Evolutionary conservation across 2,888 invertebrate genomes (phyloP).

Genomic region (Ditylenchus weischeri): DNA sequence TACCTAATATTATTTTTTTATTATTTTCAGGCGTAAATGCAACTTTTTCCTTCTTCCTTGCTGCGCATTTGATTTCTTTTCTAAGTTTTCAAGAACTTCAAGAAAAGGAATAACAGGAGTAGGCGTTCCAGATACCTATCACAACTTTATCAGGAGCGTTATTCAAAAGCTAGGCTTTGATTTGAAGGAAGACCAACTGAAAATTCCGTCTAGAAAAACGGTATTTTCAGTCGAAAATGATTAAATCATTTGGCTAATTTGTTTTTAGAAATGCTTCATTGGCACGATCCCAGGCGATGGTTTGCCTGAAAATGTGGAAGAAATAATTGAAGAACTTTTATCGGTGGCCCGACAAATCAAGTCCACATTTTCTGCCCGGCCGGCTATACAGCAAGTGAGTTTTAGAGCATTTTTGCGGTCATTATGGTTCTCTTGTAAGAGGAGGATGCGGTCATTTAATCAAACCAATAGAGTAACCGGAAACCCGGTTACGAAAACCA

Average conservation of each 20-base stretch:
- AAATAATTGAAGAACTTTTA: slow-evolving; percentile 32
- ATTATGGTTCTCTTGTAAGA: no score
- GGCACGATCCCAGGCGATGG: slow-evolving; percentile 52
- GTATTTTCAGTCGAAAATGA: slow-evolving; percentile 63
- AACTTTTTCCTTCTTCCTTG: slow-evolving; percentile 89
- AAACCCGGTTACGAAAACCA: no score
- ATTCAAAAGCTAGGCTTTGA: slow-evolving; percentile 70
- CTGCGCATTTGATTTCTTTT: slow-evolving; percentile 85
- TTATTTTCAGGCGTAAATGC: slow-evolving; percentile 42
- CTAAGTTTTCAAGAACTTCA: slow-evolving; percentile 69
- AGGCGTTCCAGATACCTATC: slow-evolving; percentile 57
- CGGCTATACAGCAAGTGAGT: slow-evolving; percentile 5
- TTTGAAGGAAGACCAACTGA: slow-evolving; percentile 75
- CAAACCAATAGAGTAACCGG: no score
- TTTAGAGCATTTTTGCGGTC: neutral
- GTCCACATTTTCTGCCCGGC: slow-evolving; percentile 14
- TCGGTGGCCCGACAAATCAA: slow-evolving; percentile 15
- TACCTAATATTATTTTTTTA: neutral
- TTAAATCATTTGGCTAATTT: neutral
- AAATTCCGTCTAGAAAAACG: slow-evolving; percentile 94
- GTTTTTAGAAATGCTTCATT: slow-evolving; percentile 46
- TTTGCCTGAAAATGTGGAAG: slow-evolving; percentile 38
- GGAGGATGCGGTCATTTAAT: neutral
- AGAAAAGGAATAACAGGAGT: slow-evolving; percentile 13
- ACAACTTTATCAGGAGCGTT: slow-evolving; percentile 61